Conservation (phyloP, 2,113 vertebrate genomes). For the Dasyurus viverrinus region DNA sequence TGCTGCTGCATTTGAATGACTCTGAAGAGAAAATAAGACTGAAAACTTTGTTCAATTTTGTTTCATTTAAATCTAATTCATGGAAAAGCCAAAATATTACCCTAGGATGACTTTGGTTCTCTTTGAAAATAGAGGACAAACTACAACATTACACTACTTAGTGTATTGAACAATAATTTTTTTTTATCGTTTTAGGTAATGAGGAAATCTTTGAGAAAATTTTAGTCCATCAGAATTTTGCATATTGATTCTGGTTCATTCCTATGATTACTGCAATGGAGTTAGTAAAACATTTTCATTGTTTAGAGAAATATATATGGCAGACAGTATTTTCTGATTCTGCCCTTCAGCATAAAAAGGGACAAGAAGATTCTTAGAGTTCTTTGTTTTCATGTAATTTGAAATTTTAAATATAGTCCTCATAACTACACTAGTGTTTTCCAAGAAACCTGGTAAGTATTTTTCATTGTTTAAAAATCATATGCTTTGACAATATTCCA, state of each 20-base stretch:
- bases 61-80: no score
- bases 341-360: constrained; percentile 47
- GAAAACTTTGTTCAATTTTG: no score
- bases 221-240: constrained; percentile 66
- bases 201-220: constrained; percentile 58
- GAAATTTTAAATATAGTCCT: neutral
- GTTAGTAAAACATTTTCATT: constrained; percentile 72
- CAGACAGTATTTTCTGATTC: constrained; percentile 41
- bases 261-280: constrained; percentile 64
- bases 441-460: neutral
- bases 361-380: neutral
- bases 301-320: constrained; percentile 7
- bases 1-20: no score
- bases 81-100: no score
- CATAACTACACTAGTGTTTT: neutral
- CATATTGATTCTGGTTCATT: constrained; percentile 48
- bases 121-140: no score
- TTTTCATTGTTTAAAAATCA: neutral
- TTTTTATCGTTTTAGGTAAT: constrained; percentile 70
- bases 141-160: neutral
- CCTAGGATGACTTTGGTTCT: no score
- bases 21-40: no score
- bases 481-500: neutral
- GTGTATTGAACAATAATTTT: constrained; percentile 46
- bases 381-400: neutral